Percentiles rank a stretch among this genome's conserved stretches.
Conservation (phyloP, 2,888 invertebrate genomes). For the Ophion obscuratus region DNA sequence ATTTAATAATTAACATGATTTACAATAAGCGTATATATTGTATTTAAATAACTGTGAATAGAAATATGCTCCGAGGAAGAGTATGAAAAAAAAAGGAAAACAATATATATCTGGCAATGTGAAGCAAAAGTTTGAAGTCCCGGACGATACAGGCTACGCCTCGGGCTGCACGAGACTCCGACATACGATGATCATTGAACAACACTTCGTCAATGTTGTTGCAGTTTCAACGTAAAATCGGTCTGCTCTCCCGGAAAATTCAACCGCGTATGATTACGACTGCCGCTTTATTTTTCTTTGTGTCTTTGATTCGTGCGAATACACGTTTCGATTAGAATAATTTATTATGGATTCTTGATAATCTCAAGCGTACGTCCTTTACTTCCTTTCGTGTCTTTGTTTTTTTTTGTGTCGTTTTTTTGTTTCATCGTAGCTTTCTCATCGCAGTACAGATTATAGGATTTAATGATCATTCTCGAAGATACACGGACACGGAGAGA, state of each 20-base stretch:
- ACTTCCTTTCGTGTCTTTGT: conserved; percentile 4
- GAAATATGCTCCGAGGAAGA: conserved; percentile 61
- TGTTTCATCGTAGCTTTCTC: conserved; percentile 63
- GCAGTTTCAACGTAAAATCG: conserved; percentile 32
- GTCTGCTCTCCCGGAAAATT: conserved; percentile 24
- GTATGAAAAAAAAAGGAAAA: conserved; percentile 59
- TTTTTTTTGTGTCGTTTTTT: conserved; percentile 28
- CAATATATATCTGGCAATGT: conserved; percentile 58
- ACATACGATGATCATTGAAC: conserved; percentile 26
- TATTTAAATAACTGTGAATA: conserved; percentile 69
- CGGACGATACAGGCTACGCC: conserved; percentile 51
- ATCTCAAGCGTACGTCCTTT: conserved; percentile 61
- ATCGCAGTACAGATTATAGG: conserved; percentile 72
- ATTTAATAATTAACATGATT: conserved; percentile 74
- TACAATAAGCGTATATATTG: conserved; percentile 70
- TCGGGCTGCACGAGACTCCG: conserved; percentile 42
- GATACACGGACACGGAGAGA: conserved; percentile 78
- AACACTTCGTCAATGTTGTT: conserved; percentile 21
- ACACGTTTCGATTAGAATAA: conserved; percentile 74
- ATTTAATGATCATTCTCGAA: conserved; percentile 74
- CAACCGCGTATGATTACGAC: not conserved
- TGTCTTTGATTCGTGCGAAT: conserved; percentile 13
- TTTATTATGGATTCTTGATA: conserved; percentile 76
- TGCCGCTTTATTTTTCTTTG: conserved; percentile 14
- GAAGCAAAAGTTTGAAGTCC: conserved; percentile 56